Evolutionary conservation across 2,797 vertebrate genomes (phyloP).

Genomic region (Erithacus rubecula): DNA sequence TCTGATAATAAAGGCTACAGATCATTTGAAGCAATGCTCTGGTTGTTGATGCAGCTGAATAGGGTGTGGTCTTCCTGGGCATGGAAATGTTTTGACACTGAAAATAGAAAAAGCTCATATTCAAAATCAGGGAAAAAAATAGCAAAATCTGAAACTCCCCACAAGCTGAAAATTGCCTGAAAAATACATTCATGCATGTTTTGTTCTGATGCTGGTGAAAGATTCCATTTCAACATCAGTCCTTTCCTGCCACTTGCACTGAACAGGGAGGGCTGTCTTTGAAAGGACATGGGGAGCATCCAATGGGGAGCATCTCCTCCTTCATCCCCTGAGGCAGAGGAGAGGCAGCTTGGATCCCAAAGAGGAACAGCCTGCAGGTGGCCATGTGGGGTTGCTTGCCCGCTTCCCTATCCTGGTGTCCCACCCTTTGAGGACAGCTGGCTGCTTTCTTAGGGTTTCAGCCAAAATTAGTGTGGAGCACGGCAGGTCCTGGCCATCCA

Average conservation of each 20-base stretch:
- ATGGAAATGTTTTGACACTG: neutral
- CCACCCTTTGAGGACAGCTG: rapidly evolving
- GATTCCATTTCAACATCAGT: neutral
- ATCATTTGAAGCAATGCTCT: neutral
- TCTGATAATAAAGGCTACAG: neutral
- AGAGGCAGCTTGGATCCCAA: rapidly evolving
- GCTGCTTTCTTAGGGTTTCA: neutral
- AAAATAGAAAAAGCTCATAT: neutral
- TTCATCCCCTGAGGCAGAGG: rapidly evolving
- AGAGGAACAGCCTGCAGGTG: neutral
- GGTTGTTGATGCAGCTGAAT: neutral
- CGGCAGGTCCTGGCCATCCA: neutral
- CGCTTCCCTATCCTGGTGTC: neutral
- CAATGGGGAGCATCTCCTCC: neutral
- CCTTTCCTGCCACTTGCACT: neutral
- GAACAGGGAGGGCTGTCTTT: neutral
- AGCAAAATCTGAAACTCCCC: neutral
- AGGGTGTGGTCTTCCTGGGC: neutral
- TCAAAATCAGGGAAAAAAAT: neutral
- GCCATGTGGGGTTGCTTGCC: rapidly evolving
- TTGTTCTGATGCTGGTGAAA: neutral
- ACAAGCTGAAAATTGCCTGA: neutral
- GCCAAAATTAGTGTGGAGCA: rapidly evolving
- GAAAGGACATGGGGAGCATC: neutral
- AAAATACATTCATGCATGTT: neutral